Conservation (phyloP, 1,140 invertebrate genomes). For the Brachionus calyciflorus region DNA sequence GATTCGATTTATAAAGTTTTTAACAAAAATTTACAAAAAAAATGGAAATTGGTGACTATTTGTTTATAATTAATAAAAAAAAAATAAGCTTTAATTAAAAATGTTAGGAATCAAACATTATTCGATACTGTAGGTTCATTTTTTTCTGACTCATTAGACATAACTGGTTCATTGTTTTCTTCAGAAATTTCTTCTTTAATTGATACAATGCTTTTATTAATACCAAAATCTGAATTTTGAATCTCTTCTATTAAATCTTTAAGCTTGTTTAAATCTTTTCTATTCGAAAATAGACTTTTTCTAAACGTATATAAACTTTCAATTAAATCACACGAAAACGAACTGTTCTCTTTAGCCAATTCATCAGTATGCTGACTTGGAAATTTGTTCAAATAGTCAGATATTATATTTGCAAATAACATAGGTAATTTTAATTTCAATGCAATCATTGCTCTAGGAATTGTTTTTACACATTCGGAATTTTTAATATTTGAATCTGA, state of each 20-base stretch:
- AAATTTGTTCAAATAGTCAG: neutral
- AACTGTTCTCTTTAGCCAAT: neutral
- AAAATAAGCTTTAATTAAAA: neutral
- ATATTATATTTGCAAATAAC: slow-evolving; percentile 7
- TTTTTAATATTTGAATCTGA: neutral
- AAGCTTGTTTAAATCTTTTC: slow-evolving; percentile 5
- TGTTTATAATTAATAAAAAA: neutral
- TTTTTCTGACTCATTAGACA: neutral
- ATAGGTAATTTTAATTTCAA: neutral
- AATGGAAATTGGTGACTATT: too few relatives aligned
- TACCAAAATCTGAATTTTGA: neutral
- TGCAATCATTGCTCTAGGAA: neutral
- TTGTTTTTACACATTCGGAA: neutral
- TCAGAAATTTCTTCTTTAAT: neutral
- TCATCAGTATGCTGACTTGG: neutral
- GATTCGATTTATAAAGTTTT: too few relatives aligned
- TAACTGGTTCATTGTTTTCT: neutral
- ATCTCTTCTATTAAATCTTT: neutral
- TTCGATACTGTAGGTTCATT: neutral
- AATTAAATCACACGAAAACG: neutral
- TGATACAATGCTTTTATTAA: neutral
- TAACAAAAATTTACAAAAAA: too few relatives aligned
- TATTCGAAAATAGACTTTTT: neutral
- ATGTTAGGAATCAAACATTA: too few relatives aligned
- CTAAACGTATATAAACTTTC: neutral